Evolutionary conservation across 1,140 invertebrate genomes (phyloP), one percentile per base, ranked within the genome.

Genomic region (Anoplophora glabripennis): DNA sequence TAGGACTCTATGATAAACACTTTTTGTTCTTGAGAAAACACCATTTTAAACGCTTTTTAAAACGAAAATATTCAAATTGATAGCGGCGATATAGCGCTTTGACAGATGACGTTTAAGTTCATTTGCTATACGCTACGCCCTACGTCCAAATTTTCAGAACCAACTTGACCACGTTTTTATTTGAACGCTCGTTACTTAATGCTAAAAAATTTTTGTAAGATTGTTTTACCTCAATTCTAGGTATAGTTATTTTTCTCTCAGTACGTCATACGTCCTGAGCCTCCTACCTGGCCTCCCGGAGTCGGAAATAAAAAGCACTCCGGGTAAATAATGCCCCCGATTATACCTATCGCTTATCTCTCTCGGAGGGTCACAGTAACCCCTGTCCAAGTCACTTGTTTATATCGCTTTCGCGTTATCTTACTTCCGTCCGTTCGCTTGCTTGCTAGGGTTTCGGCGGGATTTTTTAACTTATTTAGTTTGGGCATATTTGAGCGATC

Each of bases 311-410:
- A 48, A 59, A 66, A 66, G 64, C 57, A 56, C 48, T 53, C n/a
- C 36, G 48, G 65, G 56, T 67, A 65, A 67, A 65, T 67, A 67
- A 67, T 65, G 65, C 55, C 52, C 62, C 65, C 65, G 62, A 67
- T 67, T 67, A 67, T 59, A 52, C 52, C 53, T 67, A 64, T 61
- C 65, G 62, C 65, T 67, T 67, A 67, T 67, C 65, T 66, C 42
- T 52, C 41, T 40, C 42, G 47, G 40, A 47, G 41, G 48, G 46
- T 57, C 47, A 46, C 47, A 33, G 10, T 38, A 40, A 34, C 12
- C 37, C 37, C 33, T 37, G 41, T 38, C 46, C 40, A 42, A 36
- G 33, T 47, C 57, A 63, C 56, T 63, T 63, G 61, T 63, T 63
- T 63, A 63, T 63, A 59, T 59, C 48, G 55, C 21, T 7, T 47